phyloP scores from a whole-genome alignment of 2,113 vertebrate genomes.

The Anoplopoma fimbria region DNA sequence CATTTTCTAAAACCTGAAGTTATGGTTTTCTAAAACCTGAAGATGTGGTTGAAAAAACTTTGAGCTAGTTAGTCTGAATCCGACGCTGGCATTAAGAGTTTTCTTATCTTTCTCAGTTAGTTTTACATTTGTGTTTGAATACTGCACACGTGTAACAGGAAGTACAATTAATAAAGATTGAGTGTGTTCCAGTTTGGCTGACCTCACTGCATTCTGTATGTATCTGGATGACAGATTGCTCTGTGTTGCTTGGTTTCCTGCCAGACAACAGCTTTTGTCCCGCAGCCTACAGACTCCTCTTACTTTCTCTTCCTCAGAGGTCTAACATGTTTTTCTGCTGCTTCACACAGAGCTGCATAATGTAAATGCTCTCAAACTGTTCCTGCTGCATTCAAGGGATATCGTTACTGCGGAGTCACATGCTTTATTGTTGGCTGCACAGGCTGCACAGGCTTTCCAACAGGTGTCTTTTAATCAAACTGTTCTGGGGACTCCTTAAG shows the following conservation, averaged over 20 bases:
- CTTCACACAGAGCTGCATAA: not conserved
- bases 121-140: not conserved
- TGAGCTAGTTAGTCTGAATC: not conserved
- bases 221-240: not conserved
- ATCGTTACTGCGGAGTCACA: too few relatives aligned
- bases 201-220: not conserved
- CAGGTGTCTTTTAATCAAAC: too few relatives aligned
- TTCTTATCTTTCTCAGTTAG: not conserved
- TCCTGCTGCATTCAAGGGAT: too few relatives aligned
- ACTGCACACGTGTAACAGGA: not conserved
- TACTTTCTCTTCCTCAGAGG: not conserved
- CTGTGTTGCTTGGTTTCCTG: conserved; percentile 1
- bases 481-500: too few relatives aligned
- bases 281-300: not conserved
- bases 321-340: not conserved
- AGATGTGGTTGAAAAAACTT: too few relatives aligned
- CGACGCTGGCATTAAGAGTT: not conserved
- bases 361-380: not conserved
- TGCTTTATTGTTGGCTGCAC: too few relatives aligned
- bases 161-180: not conserved
- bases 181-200: not conserved
- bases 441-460: too few relatives aligned
- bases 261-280: not conserved
- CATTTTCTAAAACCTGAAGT: not conserved
- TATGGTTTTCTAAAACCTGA: not conserved